A percentile compares a stretch with the other conserved stretches of the same genome.
phyloP scores from a whole-genome alignment of 2,888 invertebrate species.

The Antheraea assamensis region DNA sequence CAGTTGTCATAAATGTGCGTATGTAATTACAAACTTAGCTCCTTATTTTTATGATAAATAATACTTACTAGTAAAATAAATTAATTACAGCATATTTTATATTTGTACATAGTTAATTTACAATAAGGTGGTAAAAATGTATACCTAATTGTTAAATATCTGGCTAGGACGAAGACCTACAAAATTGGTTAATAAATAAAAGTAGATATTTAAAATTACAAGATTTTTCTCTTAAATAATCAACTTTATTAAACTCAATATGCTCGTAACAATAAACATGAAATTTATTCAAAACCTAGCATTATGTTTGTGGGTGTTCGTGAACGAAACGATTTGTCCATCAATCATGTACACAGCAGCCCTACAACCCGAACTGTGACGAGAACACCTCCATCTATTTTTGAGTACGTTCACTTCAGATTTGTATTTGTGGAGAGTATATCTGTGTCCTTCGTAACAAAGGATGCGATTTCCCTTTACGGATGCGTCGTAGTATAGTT shows the following conservation, averaged over 20 bases:
- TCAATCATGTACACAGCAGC: slow-evolving; percentile 13
- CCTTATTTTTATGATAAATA: too few species aligned
- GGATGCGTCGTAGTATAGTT: slow-evolving; percentile 29
- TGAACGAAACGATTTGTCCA: slow-evolving; percentile 4
- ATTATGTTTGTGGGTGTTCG: background rate
- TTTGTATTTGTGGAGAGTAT: slow-evolving; percentile 24
- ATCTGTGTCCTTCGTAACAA: slow-evolving; percentile 34
- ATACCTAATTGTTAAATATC: background rate
- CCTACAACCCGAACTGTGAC: slow-evolving; percentile 22
- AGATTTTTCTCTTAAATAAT: background rate
- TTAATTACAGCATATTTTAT: too few species aligned
- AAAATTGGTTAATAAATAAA: background rate
- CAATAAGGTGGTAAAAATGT: background rate
- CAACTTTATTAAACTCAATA: background rate
- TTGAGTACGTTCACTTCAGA: slow-evolving; percentile 28
- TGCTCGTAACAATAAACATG: background rate
- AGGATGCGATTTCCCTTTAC: slow-evolving; percentile 36
- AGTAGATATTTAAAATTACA: too few species aligned
- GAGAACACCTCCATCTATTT: slow-evolving; percentile 37
- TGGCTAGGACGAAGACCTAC: background rate
- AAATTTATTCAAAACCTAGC: background rate
- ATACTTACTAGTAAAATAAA: too few species aligned
- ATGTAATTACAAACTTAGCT: too few species aligned
- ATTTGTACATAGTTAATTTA: too few species aligned
- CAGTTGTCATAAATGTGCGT: too few species aligned